Evolutionary conservation across 2,888 invertebrate genomes (phyloP), one percentile per base, ranked within the genome.

Genomic region (Ligdia adustata): DNA sequence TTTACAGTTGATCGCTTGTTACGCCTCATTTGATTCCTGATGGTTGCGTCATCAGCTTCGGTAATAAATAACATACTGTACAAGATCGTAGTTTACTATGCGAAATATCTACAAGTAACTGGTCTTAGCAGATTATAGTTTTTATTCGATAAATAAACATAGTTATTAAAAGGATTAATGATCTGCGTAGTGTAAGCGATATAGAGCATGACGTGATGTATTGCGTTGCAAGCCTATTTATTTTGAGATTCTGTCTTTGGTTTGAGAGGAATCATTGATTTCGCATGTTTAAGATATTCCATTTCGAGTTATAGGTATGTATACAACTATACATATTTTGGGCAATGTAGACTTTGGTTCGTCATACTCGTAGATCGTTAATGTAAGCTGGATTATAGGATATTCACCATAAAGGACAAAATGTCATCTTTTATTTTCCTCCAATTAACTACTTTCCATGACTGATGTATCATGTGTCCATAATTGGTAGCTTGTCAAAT

Each of bases 261-360:
- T 50, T 63, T 67, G 73, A 75, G 70, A 69, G 73, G 75, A 77
- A 77, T 60, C 40, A 50, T 55, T 14, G 18, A 29, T 43, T 28
- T 14, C 5, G 14, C 15, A 22, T 33, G 39, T 15, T 51, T 24
- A 39, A 3, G 12, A 29, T 29, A 16, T n/a, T n/a, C n/a, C n/a
- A n/a, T n/a, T n/a, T n/a, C n/a, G n/a, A n/a, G n/a, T n/a, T n/a
- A n/a, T n/a, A n/a, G n/a, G n/a, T n/a, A n/a, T n/a, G n/a, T n/a
- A n/a, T n/a, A n/a, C n/a, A n/a, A n/a, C n/a, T n/a, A n/a, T n/a
- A n/a, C n/a, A n/a, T n/a, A n/a, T n/a, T n/a, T n/a, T n/a, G n/a
- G n/a, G n/a, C n/a, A n/a, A n/a, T n/a, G n/a, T n/a, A n/a, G n/a
- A n/a, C n/a, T n/a, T n/a, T n/a, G n/a, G n/a, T n/a, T n/a, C n/a